Percentiles rank a stretch among this genome's conserved stretches.
Conservation (phyloP, 2,888 invertebrate genomes). For the Coremacera marginata region DNA sequence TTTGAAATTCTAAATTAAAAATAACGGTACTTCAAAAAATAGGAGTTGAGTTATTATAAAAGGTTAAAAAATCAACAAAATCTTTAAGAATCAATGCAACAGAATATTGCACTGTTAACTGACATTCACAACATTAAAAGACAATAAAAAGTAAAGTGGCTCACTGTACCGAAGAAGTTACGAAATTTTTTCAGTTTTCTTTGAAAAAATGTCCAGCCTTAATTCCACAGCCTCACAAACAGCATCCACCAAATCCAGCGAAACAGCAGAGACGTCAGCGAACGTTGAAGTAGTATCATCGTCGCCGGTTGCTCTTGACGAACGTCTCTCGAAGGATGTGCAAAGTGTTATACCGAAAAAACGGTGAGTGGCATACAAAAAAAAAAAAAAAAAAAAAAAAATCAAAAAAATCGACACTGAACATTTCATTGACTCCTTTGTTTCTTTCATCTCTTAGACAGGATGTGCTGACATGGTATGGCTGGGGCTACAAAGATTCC, state of each 20-base stretch:
- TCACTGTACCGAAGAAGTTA: too few relatives aligned
- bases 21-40: background rate
- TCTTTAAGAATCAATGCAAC: too few relatives aligned
- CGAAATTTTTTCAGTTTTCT: too few relatives aligned
- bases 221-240: too few relatives aligned
- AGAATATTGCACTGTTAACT: background rate
- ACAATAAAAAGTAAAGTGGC: background rate
- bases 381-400: background rate
- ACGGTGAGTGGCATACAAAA: slow-evolving; percentile 55
- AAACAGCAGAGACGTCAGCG: too few relatives aligned
- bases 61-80: background rate
- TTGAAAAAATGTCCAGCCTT: too few relatives aligned
- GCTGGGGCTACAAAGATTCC: slow-evolving; percentile 99
- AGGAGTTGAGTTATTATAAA: background rate
- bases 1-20: background rate
- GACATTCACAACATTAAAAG: background rate
- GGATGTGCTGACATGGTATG: slow-evolving; percentile 96
- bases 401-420: background rate
- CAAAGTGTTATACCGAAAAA: slow-evolving; percentile 65
- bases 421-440: slow-evolving; percentile 1
- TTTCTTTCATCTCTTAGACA: slow-evolving; percentile 75
- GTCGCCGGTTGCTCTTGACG: slow-evolving; percentile 56
- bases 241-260: too few relatives aligned
- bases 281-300: slow-evolving; percentile 30
- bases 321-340: slow-evolving; percentile 59